phyloP scores from a whole-genome alignment of 2,797 vertebrate genomes.

The Mus minutoides region DNA sequence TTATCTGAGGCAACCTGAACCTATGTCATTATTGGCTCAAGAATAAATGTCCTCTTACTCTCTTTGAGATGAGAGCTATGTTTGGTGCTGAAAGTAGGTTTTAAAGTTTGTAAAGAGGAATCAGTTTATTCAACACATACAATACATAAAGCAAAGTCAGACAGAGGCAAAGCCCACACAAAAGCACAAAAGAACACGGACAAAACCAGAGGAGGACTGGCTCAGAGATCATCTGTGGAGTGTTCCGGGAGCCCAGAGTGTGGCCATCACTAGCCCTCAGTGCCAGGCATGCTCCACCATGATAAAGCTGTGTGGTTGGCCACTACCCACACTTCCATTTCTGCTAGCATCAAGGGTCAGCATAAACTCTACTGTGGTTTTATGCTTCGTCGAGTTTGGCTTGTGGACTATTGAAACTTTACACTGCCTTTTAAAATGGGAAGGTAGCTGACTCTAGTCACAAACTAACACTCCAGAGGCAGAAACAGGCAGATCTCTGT shows the following conservation, averaged over 20 bases:
- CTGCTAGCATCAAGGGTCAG: not conserved
- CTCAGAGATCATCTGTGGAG: not conserved
- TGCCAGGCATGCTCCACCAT: not conserved
- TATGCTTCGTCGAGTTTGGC: not conserved
- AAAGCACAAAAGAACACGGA: not conserved
- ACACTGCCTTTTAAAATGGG: conserved; percentile 22
- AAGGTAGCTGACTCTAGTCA: not conserved
- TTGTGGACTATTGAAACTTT: not conserved
- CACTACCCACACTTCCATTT: not conserved
- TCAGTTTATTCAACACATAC: not conserved
- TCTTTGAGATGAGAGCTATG: not conserved
- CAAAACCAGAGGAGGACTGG: not conserved
- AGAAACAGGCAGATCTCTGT: not conserved
- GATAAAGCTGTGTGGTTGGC: too few species aligned
- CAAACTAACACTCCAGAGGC: not conserved
- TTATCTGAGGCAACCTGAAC: not conserved
- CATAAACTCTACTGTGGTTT: not conserved
- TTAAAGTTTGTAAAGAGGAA: not conserved
- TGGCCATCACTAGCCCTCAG: not conserved
- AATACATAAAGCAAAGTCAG: not conserved
- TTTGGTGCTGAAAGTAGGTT: not conserved
- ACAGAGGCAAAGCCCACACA: not conserved
- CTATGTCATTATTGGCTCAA: not conserved
- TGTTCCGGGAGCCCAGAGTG: not conserved
- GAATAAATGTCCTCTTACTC: not conserved